phyloP scores from a whole-genome alignment of 2,113 vertebrate genomes.

The Grallaria varia region DNA sequence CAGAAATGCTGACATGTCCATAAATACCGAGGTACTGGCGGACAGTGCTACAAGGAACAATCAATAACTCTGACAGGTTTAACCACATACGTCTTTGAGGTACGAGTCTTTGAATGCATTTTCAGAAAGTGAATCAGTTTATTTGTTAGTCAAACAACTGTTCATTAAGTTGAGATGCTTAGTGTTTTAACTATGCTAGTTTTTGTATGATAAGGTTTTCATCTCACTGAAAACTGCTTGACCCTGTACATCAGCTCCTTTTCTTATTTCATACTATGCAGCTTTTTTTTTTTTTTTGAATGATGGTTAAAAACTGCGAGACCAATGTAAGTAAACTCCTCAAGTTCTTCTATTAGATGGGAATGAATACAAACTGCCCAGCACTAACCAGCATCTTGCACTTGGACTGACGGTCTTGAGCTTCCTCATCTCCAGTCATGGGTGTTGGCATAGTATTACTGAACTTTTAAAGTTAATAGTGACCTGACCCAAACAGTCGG shows the following conservation, averaged over 20 bases:
- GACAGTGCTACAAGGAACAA: neutral
- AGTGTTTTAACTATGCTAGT: neutral
- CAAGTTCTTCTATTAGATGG: neutral
- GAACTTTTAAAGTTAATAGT: neutral
- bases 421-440: neutral
- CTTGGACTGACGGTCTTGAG: neutral
- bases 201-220: neutral
- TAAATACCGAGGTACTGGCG: constrained; percentile 4
- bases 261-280: neutral
- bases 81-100: neutral
- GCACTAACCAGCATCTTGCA: neutral
- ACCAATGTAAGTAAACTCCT: neutral
- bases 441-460: too few species aligned
- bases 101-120: neutral
- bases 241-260: neutral
- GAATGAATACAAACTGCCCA: neutral
- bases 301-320: neutral
- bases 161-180: neutral
- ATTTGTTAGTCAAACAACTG: neutral
- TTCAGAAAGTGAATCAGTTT: neutral
- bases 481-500: neutral
- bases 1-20: neutral
- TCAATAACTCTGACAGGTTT: constrained; percentile 40
- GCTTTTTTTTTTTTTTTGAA: neutral
- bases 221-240: neutral